Evolutionary conservation across 2,797 vertebrate species (phyloP), one percentile per base, ranked within the genome.

Genomic region (Anguilla anguilla): DNA sequence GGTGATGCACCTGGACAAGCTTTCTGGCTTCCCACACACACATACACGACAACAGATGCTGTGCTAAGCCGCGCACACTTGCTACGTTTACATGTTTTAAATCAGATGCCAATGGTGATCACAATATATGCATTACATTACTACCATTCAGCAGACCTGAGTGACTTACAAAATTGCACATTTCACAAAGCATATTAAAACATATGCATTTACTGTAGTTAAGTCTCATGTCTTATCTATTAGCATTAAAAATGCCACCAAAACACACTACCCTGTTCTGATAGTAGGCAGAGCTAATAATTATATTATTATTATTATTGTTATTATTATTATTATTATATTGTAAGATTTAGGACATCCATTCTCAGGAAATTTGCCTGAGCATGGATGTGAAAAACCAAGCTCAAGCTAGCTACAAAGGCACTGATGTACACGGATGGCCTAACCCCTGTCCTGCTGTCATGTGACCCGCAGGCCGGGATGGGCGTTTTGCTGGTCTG

Each of bases 391-490:
- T 49, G 35, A 46, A 35, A 49, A 82, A 5, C 35, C 79, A 43
- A 10, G 6, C 19, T 19, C 25, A 82, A 49, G 17, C 6, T 3
- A 35, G 9, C 28, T 77, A 15, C 31, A 77, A 1, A 17, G 67
- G 43, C 57, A 88, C 83, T 91, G 3, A n/a, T 67, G 61, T 9
- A n/a, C 19, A 67, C 25, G 7, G 28, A 31, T 0, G 2, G 35
- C n/a, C 28, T 19, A 22, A 46, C 49, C 1, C 39, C 6, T 25
- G 19, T 22, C 19, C 19, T 49, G 39, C 77, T n/a, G 22, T 81
- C 43, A 46, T 81, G 77, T 49, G 19, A 46, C 49, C 87, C 15
- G 86, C 93, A 98, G 97, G 90, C 64, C 88, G 97, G 97, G 6
- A 69, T 95, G 79, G 85, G 92, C 88, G 91, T 96, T 90, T 69